Conservation (phyloP, 2,113 vertebrate genomes). For the Xiphophorus maculatus region DNA sequence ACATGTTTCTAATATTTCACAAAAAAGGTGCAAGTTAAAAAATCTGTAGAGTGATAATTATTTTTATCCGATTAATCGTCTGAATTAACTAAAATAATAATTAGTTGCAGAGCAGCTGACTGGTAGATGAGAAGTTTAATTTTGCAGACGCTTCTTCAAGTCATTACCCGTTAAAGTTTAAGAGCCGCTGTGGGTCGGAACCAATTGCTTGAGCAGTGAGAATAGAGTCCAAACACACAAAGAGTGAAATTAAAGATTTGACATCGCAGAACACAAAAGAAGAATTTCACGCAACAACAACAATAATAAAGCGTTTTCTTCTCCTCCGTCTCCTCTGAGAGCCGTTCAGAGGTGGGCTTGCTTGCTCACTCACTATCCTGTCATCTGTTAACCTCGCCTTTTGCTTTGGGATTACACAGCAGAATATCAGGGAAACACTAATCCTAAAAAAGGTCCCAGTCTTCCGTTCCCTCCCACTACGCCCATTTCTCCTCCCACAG, state of each 20-base stretch:
- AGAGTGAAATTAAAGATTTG: slow-evolving; percentile 73
- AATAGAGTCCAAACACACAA: slow-evolving; percentile 58
- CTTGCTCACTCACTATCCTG: slow-evolving; percentile 59
- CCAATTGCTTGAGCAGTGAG: slow-evolving; percentile 16
- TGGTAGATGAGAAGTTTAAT: slow-evolving; percentile 17
- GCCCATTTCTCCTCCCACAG: slow-evolving; percentile 47
- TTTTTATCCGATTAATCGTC: too few relatives aligned
- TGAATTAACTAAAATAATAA: too few relatives aligned
- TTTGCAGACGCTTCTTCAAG: neutral
- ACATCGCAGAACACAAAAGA: slow-evolving; percentile 70
- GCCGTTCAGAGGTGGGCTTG: slow-evolving; percentile 57
- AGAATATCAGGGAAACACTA: slow-evolving; percentile 77
- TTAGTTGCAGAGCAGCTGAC: neutral
- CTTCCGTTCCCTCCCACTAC: slow-evolving; percentile 43
- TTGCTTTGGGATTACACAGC: slow-evolving; percentile 69
- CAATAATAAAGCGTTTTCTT: neutral
- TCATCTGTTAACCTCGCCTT: slow-evolving; percentile 73
- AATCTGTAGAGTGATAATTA: too few relatives aligned
- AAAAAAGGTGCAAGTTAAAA: too few relatives aligned
- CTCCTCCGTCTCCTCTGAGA: slow-evolving; percentile 16
- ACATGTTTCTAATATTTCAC: too few relatives aligned
- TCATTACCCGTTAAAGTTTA: neutral
- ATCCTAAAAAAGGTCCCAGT: slow-evolving; percentile 78
- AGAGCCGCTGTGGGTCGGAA: slow-evolving; percentile 5
- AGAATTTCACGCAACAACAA: slow-evolving; percentile 46